A percentile compares a stretch with the other conserved stretches of the same genome.
Conservation (phyloP, 2,888 invertebrate species). For the Rapana venosa region DNA sequence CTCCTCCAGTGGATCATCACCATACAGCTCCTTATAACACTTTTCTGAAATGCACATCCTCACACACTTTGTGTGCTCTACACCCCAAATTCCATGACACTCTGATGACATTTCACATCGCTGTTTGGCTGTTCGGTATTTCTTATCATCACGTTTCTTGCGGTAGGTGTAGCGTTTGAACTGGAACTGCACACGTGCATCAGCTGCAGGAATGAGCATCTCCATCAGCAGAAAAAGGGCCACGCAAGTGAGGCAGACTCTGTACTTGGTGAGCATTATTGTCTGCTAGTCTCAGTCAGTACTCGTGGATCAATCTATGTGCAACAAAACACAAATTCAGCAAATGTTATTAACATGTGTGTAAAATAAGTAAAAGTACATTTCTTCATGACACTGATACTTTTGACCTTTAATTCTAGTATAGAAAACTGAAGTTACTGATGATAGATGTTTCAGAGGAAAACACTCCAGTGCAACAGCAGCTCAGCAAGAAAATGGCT, state of each 20-base stretch:
- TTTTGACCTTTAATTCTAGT: too few species aligned
- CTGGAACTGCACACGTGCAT: constrained; percentile 37
- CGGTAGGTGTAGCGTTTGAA: constrained; percentile 53
- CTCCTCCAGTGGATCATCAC: constrained; percentile 73
- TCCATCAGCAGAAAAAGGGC: not conserved
- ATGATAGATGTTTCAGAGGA: too few species aligned
- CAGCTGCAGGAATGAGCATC: not conserved
- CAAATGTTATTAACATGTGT: not conserved
- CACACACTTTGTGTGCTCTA: constrained; percentile 69
- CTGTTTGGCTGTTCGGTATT: constrained; percentile 65
- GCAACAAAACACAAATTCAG: not conserved
- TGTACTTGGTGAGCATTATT: not conserved
- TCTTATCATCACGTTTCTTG: constrained; percentile 63
- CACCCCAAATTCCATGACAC: constrained; percentile 65
- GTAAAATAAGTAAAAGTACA: too few species aligned
- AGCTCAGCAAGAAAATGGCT: too few species aligned
- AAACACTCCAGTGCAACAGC: too few species aligned
- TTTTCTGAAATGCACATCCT: constrained; percentile 69
- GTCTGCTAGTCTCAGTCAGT: not conserved
- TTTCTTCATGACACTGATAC: too few species aligned
- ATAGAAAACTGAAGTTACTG: too few species aligned
- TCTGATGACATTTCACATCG: constrained; percentile 69
- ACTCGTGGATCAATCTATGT: not conserved
- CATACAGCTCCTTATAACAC: constrained; percentile 73
- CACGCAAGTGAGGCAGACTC: not conserved